phyloP scores from a whole-genome alignment of 2,888 invertebrate genomes.

The Drosophila birchii region DNA sequence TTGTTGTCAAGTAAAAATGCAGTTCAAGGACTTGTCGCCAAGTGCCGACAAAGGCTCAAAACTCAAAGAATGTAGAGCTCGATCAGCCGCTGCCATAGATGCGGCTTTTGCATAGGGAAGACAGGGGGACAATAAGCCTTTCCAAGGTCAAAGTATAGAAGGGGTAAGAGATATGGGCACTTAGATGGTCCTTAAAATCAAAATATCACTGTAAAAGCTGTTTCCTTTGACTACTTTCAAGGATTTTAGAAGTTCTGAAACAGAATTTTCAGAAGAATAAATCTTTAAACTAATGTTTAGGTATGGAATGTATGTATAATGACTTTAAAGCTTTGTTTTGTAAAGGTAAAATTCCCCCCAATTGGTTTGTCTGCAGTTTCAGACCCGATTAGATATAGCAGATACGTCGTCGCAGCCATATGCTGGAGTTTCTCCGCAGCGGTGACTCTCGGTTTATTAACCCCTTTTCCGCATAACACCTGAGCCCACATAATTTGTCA shows the following conservation, averaged over 20 bases:
- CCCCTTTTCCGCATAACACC: slow-evolving; percentile 77
- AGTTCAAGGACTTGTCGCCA: slow-evolving; percentile 76
- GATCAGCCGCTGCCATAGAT: slow-evolving; percentile 9
- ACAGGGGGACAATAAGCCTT: slow-evolving; percentile 7
- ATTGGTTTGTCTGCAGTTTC: neutral
- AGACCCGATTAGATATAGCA: slow-evolving; percentile 15
- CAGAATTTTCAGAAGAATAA: neutral
- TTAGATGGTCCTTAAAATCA: no score
- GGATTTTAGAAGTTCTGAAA: neutral
- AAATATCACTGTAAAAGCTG: no score
- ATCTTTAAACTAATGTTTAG: neutral
- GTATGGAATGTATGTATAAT: neutral
- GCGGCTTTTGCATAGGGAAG: slow-evolving; percentile 8
- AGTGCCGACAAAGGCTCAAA: slow-evolving; percentile 67
- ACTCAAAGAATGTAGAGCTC: slow-evolving; percentile 34
- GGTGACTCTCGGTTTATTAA: slow-evolving; percentile 66
- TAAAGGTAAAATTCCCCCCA: no score
- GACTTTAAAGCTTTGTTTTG: no score
- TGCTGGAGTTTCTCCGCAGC: slow-evolving; percentile 54
- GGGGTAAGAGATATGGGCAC: neutral
- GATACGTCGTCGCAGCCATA: slow-evolving; percentile 49
- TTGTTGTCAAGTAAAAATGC: slow-evolving; percentile 72
- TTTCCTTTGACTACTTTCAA: neutral
- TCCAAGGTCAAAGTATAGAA: slow-evolving; percentile 6
- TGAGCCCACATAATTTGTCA: slow-evolving; percentile 83